Evolutionary conservation across 1,140 invertebrate genomes (phyloP).

Genomic region (Calycopis cecrops): DNA sequence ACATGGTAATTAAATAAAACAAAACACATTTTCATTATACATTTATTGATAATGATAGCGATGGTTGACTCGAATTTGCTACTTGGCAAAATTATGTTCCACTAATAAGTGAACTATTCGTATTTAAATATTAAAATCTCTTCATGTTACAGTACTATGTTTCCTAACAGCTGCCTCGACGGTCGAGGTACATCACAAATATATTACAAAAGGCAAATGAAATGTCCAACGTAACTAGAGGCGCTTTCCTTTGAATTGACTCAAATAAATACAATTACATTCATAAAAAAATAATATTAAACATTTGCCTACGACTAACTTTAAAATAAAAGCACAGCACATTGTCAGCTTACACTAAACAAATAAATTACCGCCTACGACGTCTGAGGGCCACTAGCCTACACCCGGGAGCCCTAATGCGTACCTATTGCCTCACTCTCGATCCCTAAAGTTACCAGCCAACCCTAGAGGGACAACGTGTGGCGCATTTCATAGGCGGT

Average conservation of each 20-base stretch:
- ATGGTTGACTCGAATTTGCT: slow-evolving; percentile 71
- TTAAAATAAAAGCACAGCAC: slow-evolving; percentile 75
- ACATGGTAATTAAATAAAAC: background rate
- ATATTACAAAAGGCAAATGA: slow-evolving; percentile 56
- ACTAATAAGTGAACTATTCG: slow-evolving; percentile 68
- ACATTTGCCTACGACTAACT: slow-evolving; percentile 60
- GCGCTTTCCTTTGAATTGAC: slow-evolving; percentile 54
- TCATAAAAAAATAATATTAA: slow-evolving; percentile 56
- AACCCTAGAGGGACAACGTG: no score
- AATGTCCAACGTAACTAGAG: slow-evolving; percentile 44
- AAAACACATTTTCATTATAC: slow-evolving; percentile 62
- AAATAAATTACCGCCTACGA: slow-evolving; percentile 63
- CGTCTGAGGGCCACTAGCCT: slow-evolving; percentile 57
- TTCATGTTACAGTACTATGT: slow-evolving; percentile 60
- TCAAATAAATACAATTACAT: slow-evolving; percentile 66
- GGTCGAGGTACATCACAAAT: slow-evolving; percentile 32
- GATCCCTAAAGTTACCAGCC: no score
- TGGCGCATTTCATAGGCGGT: no score
- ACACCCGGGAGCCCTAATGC: slow-evolving; percentile 62
- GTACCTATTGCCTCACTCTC: slow-evolving; percentile 6
- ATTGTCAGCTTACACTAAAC: slow-evolving; percentile 65
- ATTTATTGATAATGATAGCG: slow-evolving; percentile 74
- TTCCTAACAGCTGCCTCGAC: slow-evolving; percentile 56
- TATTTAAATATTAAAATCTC: slow-evolving; percentile 72
- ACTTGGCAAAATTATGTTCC: slow-evolving; percentile 72